Evolutionary conservation across 2,888 invertebrate genomes (phyloP).

Genomic region (Meteorus colon): DNA sequence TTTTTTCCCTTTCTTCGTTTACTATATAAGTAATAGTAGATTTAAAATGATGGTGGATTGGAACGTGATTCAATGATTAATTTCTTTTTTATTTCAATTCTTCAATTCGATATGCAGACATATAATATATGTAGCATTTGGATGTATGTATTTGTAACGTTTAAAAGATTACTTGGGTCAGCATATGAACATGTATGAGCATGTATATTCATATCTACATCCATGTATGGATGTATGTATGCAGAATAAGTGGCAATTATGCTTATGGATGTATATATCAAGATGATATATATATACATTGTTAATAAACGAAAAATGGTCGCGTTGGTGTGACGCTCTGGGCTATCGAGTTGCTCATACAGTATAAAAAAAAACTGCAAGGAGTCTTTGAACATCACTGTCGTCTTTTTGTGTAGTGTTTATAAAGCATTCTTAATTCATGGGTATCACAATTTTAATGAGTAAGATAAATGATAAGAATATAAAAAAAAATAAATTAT

Average conservation of each 20-base stretch:
- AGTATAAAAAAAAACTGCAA: background rate
- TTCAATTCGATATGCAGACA: slow-evolving; percentile 2
- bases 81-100: slow-evolving; percentile 21
- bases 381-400: background rate
- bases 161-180: slow-evolving; percentile 28
- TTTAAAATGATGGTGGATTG: slow-evolving; percentile 33
- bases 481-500: no score
- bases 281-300: background rate
- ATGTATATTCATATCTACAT: no score
- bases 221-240: background rate
- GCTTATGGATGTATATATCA: background rate
- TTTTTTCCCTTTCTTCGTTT: slow-evolving; percentile 19
- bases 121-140: background rate
- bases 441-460: no score
- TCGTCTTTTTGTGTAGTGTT: no score
- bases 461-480: no score
- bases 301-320: slow-evolving; percentile 3
- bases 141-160: background rate
- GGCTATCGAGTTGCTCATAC: background rate
- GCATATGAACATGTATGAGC: background rate
- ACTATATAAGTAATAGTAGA: slow-evolving; percentile 7
- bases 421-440: no score
- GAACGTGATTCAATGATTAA: slow-evolving; percentile 30
- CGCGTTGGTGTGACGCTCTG: background rate
- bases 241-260: background rate